A percentile compares a stretch with the other conserved stretches of the same genome.
Evolutionary conservation across 2,888 invertebrate species (phyloP).

Genomic region (Galerucella pusilla): DNA sequence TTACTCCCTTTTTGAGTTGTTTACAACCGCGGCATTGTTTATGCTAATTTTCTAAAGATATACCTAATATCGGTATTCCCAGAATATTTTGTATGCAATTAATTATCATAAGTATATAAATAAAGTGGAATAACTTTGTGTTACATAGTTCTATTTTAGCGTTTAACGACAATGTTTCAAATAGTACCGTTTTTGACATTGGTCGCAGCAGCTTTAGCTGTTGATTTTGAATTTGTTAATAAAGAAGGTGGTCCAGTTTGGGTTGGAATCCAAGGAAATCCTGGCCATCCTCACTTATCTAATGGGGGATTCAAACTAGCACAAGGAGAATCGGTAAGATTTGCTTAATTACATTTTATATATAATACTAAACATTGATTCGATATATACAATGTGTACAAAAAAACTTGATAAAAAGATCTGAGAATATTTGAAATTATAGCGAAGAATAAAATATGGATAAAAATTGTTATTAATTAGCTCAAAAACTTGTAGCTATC

Average conservation of each 20-base stretch:
- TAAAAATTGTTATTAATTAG: too few relatives aligned
- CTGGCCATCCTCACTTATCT: conserved; percentile 49
- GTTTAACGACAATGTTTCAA: conserved; percentile 31
- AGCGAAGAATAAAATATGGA: too few relatives aligned
- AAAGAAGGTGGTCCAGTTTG: conserved; percentile 52
- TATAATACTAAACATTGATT: background rate
- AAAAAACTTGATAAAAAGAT: background rate
- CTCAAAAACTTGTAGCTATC: too few relatives aligned
- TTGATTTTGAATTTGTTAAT: conserved; percentile 53
- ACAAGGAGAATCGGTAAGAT: conserved; percentile 50
- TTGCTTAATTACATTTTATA: background rate
- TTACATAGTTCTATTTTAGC: background rate
- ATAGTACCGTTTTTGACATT: conserved; percentile 18
- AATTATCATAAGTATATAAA: background rate
- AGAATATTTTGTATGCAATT: too few relatives aligned
- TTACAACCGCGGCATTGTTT: too few relatives aligned
- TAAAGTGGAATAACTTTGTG: background rate
- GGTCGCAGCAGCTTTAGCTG: conserved; percentile 32
- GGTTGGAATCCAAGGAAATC: conserved; percentile 56
- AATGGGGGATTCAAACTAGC: conserved; percentile 56
- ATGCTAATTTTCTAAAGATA: too few relatives aligned
- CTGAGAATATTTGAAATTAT: too few relatives aligned
- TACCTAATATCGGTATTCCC: too few relatives aligned
- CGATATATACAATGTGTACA: background rate
- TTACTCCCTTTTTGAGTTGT: too few relatives aligned